Evolutionary conservation across 2,113 vertebrate genomes (phyloP), one percentile per base, ranked within the genome.

Genomic region (Oryzias javanicus): DNA sequence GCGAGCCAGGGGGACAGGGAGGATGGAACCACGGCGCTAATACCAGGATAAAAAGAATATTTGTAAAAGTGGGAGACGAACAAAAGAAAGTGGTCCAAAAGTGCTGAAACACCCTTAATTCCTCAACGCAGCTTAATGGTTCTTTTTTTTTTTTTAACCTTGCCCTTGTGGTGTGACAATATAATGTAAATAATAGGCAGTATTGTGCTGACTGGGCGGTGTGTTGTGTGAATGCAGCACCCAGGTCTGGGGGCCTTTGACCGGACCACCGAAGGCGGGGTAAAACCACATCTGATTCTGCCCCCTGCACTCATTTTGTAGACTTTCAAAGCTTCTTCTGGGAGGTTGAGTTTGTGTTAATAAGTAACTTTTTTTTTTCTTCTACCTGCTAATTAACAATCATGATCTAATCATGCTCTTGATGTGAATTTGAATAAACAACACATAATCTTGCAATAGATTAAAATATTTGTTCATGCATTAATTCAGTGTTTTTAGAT

Each of bases 61-160:
- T 77, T 42, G 72, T 48, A 60, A 76, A 22, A 73, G 66, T 70
- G 59, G 67, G 35, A 70, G 52, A 77, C 76, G 55, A 75, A 72
- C 56, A 20, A 63, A 78, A 41, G 46, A 48, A 72, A 78, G 27
- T 42, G n/a, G 62, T 76, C 62, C 74, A 49, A 15, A 51, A 44
- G 68, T 64, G 45, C 47, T 62, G 47, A 64, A 67, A 74, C 55
- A 70, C 59, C 70, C 55, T 71, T 52, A 19, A 54, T 22, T 70
- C 24, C 53, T 48, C 49, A 40, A 49, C 18, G n/a, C 41, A 59
- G 35, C 42, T 24, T 45, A 42, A 50, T 48, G 58, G 64, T 60
- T 57, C 67, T 64, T 60, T 60, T 78, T 83, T 71, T 27, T 27
- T 4, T 27, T 27, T 27, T 5, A 78, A 29, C 22, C 45, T 58